Evolutionary conservation across 1,140 invertebrate species (phyloP), one percentile per base, ranked within the genome.

Genomic region (Euura saliciscinereae): DNA sequence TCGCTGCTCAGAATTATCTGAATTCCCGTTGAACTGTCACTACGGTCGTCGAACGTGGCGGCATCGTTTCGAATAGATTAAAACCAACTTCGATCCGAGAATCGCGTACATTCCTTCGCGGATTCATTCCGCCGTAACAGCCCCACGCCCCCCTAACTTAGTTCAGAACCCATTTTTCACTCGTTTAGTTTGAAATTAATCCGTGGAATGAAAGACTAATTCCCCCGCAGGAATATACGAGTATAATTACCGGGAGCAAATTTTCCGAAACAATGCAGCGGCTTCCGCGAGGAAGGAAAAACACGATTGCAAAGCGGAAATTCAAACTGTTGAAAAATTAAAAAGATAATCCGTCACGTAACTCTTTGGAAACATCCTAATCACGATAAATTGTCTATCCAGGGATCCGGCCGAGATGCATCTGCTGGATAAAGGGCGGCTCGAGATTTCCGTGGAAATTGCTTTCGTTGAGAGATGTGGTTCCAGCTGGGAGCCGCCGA

Each of bases 91-190:
- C 6, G 51, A n/a, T n/a, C 51, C 3, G 51, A 59, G 5, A 59
- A 59, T 59, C 51, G 51, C 51, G 51, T 59, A n/a, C 51, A 59
- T 59, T 59, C 51, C 13, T 59, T 59, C 51, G 13, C 51, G 51
- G 51, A 59, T 59, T 28, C 51, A 59, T 59, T 59, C 13, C 51
- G 6, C 28, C 28, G 28, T 28, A 28, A 28, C 28, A 28, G 28
- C 51, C 51, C 51, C 10, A 3, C 51, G 6, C 3, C 6, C 13
- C 46, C 3, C 51, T 59, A 8, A n/a, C 51, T 11, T 59, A 11
- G 51, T 4, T 59, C 13, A 8, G 51, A 8, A 59, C 8, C 8
- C 10, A 59, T 59, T 6, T 59, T 59, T 59, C 51, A 59, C 6
- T n/a, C 2, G 51, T 59, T 59, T n/a, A 59, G 5, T 59, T 59